Base-by-base conservation (phyloP, 2,113 vertebrate genomes). In the Ovibos moschatus region DNA sequence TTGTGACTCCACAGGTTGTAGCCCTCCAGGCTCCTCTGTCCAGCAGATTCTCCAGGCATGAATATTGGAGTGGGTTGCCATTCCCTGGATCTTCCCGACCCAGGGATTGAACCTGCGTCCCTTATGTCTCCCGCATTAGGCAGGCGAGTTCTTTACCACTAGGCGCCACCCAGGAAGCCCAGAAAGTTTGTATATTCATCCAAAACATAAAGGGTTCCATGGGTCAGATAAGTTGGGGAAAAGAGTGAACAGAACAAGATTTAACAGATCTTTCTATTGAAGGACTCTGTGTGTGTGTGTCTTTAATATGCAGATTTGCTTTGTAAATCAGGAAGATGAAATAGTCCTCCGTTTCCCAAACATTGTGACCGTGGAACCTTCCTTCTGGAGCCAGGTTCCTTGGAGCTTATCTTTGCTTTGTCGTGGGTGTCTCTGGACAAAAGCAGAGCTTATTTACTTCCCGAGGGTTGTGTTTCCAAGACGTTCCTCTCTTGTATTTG, bases 321-420 rank as follows among this genome's bases (percentile, higher is more conserved):
- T 45, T 30, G 36, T 51, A 55, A 62, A 3, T n/a, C n/a, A 62
- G 0, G 30, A 9, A 19, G 45, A 53, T 15, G 78, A 67, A 36
- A 27, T 10, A 7, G 16, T 58, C 87, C 23, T 67, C 79, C 47
- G 0, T 82, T 50, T 43, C 50, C 94, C 74, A 25, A 43, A 2
- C 40, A 15, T 1, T 27, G 40, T 3, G 40, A 50, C 23, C 47
- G 5, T 0, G 23, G 28, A n/a, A 6, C 14, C 45, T 21, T 33
- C 40, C 36, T 23, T n/a, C 83, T 27, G 53, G 71, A 47, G 28
- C 50, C 45, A 7, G n/a, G 7, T 2, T 47, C 83, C 27, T 53
- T 14, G 40, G 50, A 19, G 13, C 43, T 16, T 33, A 0, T 33
- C 45, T 10, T 10, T 4, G 33, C 57, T 1, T 8, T 0, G 0